phyloP scores from a whole-genome alignment of 2,888 invertebrate genomes.

The Coelopa pilipes region DNA sequence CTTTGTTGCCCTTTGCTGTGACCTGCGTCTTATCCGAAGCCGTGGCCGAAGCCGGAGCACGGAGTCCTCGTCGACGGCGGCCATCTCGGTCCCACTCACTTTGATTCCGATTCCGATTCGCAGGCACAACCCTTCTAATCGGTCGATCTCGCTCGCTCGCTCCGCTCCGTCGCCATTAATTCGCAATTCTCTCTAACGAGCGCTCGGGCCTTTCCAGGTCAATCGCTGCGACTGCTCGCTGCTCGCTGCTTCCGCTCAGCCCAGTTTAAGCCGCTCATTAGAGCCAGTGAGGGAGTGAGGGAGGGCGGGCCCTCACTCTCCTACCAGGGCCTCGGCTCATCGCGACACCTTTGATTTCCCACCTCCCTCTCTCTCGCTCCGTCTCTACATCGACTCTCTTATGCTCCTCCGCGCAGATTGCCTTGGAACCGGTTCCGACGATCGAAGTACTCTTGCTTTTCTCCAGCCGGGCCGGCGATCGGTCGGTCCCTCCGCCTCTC shows the following conservation, averaged over 20 bases:
- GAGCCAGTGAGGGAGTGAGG: neutral
- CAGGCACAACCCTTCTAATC: neutral
- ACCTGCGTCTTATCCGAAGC: too few relatives aligned
- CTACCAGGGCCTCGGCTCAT: neutral
- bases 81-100: too few relatives aligned
- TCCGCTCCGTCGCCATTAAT: neutral
- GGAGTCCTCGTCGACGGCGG: too few relatives aligned
- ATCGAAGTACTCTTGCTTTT: slow-evolving; percentile 25
- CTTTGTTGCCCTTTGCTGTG: too few relatives aligned
- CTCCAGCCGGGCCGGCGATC: neutral
- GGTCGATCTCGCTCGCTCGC: neutral
- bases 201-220: slow-evolving; percentile 20
- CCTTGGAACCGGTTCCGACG: slow-evolving; percentile 13
- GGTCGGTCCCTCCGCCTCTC: too few relatives aligned
- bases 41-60: too few relatives aligned
- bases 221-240: slow-evolving; percentile 22
- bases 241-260: neutral
- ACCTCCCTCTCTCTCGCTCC: neutral
- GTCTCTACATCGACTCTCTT: neutral
- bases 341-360: neutral
- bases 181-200: too few relatives aligned
- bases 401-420: neutral
- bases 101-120: too few relatives aligned
- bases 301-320: neutral
- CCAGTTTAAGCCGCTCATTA: neutral